Conservation (phyloP, 1,140 invertebrate species). For the Samia ricini region DNA sequence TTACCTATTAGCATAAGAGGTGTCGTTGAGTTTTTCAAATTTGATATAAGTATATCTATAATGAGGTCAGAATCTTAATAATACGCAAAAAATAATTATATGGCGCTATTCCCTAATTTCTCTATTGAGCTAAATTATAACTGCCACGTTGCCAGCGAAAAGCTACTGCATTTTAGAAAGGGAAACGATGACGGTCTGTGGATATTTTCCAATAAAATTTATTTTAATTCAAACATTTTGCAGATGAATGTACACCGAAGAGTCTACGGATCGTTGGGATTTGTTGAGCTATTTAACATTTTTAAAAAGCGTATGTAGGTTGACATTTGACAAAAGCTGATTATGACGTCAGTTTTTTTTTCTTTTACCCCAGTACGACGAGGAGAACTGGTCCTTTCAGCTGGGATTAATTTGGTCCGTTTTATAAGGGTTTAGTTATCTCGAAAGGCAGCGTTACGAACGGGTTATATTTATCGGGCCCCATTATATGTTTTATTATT, state of each 20-base stretch:
- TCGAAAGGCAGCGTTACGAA: slow-evolving; percentile 56
- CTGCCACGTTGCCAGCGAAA: too few relatives aligned
- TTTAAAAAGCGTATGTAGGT: slow-evolving; percentile 66
- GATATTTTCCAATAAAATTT: too few relatives aligned
- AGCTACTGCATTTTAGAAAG: too few relatives aligned
- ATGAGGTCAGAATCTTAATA: too few relatives aligned
- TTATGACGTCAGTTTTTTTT: slow-evolving; percentile 74
- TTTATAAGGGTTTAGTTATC: slow-evolving; percentile 76
- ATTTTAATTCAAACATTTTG: neutral
- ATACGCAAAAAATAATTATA: too few relatives aligned
- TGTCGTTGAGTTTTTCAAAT: too few relatives aligned
- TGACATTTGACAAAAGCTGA: slow-evolving; percentile 77
- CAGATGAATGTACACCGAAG: slow-evolving; percentile 31
- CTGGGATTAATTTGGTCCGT: slow-evolving; percentile 72
- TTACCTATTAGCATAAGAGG: too few relatives aligned
- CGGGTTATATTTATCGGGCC: slow-evolving; percentile 71
- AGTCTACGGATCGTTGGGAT: slow-evolving; percentile 20
- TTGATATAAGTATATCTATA: too few relatives aligned
- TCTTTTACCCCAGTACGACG: slow-evolving; percentile 36
- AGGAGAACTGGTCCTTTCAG: slow-evolving; percentile 59
- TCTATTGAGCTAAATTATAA: too few relatives aligned
- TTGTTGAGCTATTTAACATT: slow-evolving; percentile 64
- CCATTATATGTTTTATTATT: slow-evolving; percentile 77
- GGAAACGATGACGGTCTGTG: too few relatives aligned
- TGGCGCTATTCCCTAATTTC: too few relatives aligned